phyloP scores from a whole-genome alignment of 2,797 vertebrate genomes.

The Ctenosaura bakeri region DNA sequence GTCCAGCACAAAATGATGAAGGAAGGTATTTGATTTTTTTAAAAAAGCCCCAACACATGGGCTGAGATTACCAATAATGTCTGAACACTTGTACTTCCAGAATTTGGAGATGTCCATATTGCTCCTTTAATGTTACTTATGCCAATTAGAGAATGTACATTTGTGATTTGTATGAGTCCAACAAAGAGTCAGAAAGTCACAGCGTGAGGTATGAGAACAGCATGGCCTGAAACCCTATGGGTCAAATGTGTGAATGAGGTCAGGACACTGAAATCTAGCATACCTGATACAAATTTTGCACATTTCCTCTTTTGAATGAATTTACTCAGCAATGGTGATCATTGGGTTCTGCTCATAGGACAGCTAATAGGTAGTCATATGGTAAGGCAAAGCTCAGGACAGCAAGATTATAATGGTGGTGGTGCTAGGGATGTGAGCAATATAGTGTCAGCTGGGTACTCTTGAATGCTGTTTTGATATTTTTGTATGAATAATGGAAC shows the following conservation, averaged over 20 bases:
- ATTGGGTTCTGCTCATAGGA: neutral
- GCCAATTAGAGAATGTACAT: no score
- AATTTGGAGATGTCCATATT: neutral
- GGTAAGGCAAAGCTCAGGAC: no score
- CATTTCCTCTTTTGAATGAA: neutral
- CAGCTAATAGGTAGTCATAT: no score
- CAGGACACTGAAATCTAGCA: neutral
- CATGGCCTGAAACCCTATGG: neutral
- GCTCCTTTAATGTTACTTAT: constrained; percentile 32
- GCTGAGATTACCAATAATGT: constrained; percentile 10
- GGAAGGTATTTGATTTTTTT: neutral
- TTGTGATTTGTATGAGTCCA: no score
- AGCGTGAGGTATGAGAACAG: neutral
- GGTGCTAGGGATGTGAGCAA: neutral
- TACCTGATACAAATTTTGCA: neutral
- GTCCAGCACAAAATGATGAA: constrained; percentile 43
- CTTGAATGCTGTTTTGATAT: neutral
- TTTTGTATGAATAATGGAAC: neutral
- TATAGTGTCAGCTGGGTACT: neutral
- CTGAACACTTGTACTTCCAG: constrained; percentile 35
- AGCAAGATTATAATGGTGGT: no score
- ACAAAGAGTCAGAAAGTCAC: neutral
- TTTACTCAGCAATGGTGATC: no score
- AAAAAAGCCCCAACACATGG: no score
- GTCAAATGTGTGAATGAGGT: neutral